Evolutionary conservation across 2,888 invertebrate species (phyloP).

Genomic region (Stenoptilia bipunctidactyla): DNA sequence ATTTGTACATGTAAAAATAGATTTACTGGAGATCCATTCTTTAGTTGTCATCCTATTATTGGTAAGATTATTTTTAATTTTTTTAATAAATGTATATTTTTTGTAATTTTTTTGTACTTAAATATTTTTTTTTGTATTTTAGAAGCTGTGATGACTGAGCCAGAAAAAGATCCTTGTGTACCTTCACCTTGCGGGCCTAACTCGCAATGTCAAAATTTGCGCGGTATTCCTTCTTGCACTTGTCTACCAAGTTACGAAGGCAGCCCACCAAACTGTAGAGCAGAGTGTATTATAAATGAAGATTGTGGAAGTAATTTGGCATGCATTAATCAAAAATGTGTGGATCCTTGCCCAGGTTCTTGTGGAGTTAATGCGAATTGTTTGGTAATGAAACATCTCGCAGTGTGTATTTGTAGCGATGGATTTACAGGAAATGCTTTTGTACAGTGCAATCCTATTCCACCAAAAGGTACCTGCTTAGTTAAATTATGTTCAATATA

Average conservation of each 20-base stretch:
- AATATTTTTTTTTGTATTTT: not conserved
- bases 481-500: not conserved
- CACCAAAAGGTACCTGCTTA: conserved; percentile 34
- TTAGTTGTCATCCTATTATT: conserved; percentile 68
- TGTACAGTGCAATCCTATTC: conserved; percentile 52
- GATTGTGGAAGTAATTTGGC: conserved; percentile 77
- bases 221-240: conserved; percentile 72
- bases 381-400: conserved; percentile 72
- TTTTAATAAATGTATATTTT: not conserved
- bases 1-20: conserved; percentile 76
- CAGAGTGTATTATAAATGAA: conserved; percentile 76
- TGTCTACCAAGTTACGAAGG: conserved; percentile 74
- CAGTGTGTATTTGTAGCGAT: conserved; percentile 72
- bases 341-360: conserved; percentile 78
- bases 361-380: conserved; percentile 74
- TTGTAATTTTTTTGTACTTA: too few relatives aligned
- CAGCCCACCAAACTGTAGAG: conserved; percentile 76
- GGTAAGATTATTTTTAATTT: conserved; percentile 24
- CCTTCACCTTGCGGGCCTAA: conserved; percentile 79
- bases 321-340: conserved; percentile 77
- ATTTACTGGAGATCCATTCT: conserved; percentile 75
- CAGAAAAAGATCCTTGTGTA: conserved; percentile 71
- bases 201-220: conserved; percentile 69
- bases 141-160: conserved; percentile 15
- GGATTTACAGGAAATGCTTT: conserved; percentile 76